A percentile compares a stretch with the other conserved stretches of the same genome.
Evolutionary conservation across 2,888 invertebrate species (phyloP).

Genomic region (Bombylius major): DNA sequence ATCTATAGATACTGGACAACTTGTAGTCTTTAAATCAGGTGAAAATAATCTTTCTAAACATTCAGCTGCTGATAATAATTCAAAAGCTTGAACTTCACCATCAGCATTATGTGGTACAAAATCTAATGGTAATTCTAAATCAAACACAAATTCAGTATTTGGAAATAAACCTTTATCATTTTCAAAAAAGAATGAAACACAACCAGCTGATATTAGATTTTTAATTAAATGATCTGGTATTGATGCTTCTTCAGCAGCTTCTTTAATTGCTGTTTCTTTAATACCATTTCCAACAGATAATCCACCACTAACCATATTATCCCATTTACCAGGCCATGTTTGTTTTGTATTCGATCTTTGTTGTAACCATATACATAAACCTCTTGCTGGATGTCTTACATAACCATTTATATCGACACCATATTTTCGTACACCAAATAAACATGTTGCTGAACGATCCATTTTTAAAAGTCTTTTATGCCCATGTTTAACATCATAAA

Average conservation of each 20-base stretch:
- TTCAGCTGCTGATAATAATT: slow-evolving; percentile 70
- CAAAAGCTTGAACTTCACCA: slow-evolving; percentile 88
- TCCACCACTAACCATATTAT: slow-evolving; percentile 92
- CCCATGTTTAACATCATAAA: slow-evolving; percentile 73
- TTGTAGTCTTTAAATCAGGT: slow-evolving; percentile 85
- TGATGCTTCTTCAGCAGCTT: slow-evolving; percentile 89
- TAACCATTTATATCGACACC: slow-evolving; percentile 93
- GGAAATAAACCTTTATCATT: slow-evolving; percentile 88
- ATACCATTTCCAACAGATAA: slow-evolving; percentile 79
- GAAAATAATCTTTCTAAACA: slow-evolving; percentile 69
- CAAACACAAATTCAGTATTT: slow-evolving; percentile 88
- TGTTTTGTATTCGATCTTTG: slow-evolving; percentile 82
- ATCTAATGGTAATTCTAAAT: slow-evolving; percentile 78
- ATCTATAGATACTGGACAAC: slow-evolving; percentile 81
- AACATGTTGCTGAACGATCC: slow-evolving; percentile 86
- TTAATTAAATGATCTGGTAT: slow-evolving; percentile 67
- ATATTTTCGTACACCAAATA: slow-evolving; percentile 88
- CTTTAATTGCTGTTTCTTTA: slow-evolving; percentile 81
- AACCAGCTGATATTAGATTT: slow-evolving; percentile 36
- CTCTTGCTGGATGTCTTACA: slow-evolving; percentile 69
- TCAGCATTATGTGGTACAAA: slow-evolving; percentile 88
- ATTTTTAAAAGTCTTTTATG: slow-evolving; percentile 54
- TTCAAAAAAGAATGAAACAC: slow-evolving; percentile 63
- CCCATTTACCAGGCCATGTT: slow-evolving; percentile 92
- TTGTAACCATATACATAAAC: slow-evolving; percentile 79